Evolutionary conservation across 2,888 invertebrate genomes (phyloP).

Genomic region (Dasysyrphus albostriatus): DNA sequence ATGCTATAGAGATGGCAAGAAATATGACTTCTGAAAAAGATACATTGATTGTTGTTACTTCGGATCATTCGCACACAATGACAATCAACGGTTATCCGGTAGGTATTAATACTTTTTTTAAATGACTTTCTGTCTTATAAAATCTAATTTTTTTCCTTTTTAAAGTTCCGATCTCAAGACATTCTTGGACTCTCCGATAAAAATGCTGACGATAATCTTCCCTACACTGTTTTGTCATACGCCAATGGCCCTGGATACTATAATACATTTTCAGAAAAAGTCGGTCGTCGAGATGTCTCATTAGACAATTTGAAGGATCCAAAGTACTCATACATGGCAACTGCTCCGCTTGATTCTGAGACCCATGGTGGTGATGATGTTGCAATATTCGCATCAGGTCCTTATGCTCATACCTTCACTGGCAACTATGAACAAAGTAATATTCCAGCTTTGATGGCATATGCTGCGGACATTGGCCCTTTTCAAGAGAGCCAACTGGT

Average conservation of each 20-base stretch:
- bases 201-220: slow-evolving; percentile 86
- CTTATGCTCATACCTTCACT: slow-evolving; percentile 91
- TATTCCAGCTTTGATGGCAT: slow-evolving; percentile 90
- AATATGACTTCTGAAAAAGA: slow-evolving; percentile 87
- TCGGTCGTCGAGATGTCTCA: slow-evolving; percentile 79
- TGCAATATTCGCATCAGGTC: slow-evolving; percentile 90
- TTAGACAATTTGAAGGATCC: slow-evolving; percentile 78
- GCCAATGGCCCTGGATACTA: slow-evolving; percentile 90
- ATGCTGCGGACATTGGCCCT: slow-evolving; percentile 89
- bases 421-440: slow-evolving; percentile 92
- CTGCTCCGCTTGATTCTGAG: slow-evolving; percentile 87
- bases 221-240: slow-evolving; percentile 89
- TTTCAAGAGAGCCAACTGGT: slow-evolving; percentile 67
- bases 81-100: slow-evolving; percentile 90
- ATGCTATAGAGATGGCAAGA: slow-evolving; percentile 88
- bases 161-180: slow-evolving; percentile 85
- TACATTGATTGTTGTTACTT: slow-evolving; percentile 92
- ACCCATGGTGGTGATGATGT: slow-evolving; percentile 93
- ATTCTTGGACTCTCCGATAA: slow-evolving; percentile 85
- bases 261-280: slow-evolving; percentile 79
- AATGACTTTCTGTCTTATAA: not conserved
- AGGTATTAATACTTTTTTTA: slow-evolving; percentile 80
- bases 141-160: not conserved
- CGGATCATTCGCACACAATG: slow-evolving; percentile 93
- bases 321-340: slow-evolving; percentile 85